Percentiles rank a stretch among this genome's conserved stretches.
These are phyloP conservation scores for Schizaphis graminum DNA, from an alignment of 2,888 invertebrate genomes.

Conservation along the genomic window DNA sequence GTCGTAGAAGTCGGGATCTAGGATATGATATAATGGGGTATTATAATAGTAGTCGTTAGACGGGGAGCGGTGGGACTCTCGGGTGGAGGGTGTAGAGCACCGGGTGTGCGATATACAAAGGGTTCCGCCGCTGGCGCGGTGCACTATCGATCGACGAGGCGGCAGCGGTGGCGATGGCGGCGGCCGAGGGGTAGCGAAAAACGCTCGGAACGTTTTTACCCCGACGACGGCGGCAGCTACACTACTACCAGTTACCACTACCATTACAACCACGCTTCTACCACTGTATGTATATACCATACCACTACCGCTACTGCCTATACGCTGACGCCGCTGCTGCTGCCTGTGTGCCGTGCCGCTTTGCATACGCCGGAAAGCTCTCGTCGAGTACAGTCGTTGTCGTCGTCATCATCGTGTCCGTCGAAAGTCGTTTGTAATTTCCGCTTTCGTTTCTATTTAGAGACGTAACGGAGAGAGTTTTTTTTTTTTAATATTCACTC, in stretches of 20 bases:
- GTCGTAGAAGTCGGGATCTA: conserved; percentile 13
- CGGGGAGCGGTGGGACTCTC: neutral
- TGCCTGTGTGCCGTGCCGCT: conserved; percentile 29
- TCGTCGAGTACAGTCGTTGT: conserved; percentile 38
- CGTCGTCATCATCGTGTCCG: neutral
- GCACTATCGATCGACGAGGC: conserved; percentile 61
- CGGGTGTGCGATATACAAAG: conserved; percentile 61
- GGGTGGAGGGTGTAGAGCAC: neutral
- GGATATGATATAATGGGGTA: conserved; percentile 44
- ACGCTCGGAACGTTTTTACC: conserved; percentile 55
- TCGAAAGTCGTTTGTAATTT: neutral
- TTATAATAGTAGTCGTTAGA: neutral
- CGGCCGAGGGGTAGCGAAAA: conserved; percentile 59
- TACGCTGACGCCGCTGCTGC: neutral
- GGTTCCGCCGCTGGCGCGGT: conserved; percentile 51
- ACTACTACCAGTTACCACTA: conserved; percentile 6
- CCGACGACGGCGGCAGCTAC: conserved; percentile 19
- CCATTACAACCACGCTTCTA: neutral
- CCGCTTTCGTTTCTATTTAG: neutral
- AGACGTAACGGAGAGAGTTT: neutral
- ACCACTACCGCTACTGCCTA: conserved; percentile 2
- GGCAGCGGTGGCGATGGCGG: conserved; percentile 23
- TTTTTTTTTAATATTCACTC: neutral
- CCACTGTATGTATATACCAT: neutral
- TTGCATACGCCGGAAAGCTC: conserved; percentile 60